Evolutionary conservation across 23 tunicate species (phyloP).

Genomic region (Botrylloides violaceus): DNA sequence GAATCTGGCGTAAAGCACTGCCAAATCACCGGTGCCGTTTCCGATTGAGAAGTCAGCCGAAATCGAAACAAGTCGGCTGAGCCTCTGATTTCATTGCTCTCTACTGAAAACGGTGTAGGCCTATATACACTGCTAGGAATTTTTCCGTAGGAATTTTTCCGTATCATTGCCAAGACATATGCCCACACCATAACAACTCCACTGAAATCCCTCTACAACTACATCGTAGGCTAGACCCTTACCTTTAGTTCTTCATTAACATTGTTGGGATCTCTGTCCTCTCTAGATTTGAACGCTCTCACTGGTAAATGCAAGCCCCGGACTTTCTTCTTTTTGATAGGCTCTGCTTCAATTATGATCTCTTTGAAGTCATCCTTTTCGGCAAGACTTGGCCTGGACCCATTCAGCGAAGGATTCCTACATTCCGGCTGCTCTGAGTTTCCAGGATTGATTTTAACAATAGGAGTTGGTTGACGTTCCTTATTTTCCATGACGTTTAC

Average conservation of each 20-base stretch:
- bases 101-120: too few species aligned
- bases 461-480: background rate
- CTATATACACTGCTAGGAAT: too few species aligned
- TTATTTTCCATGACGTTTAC: background rate
- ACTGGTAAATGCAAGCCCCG: constrained; percentile 54
- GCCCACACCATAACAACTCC: too few species aligned
- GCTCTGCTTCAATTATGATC: constrained; percentile 9
- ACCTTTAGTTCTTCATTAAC: constrained; percentile 78
- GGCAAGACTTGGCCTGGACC: constrained; percentile 8
- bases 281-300: constrained; percentile 74
- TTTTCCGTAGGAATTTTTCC: too few species aligned
- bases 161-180: too few species aligned
- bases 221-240: too few species aligned
- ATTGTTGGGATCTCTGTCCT: constrained; percentile 65
- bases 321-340: constrained; percentile 21
- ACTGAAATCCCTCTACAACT: too few species aligned
- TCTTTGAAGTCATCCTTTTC: background rate
- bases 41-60: too few species aligned
- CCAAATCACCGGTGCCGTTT: too few species aligned
- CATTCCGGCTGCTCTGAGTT: background rate
- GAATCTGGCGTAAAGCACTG: too few species aligned
- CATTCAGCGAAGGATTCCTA: constrained; percentile 7
- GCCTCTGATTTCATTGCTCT: too few species aligned
- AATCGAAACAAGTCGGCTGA: too few species aligned
- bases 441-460: background rate